A percentile compares a stretch with the other conserved stretches of the same genome.
Conservation (phyloP, 2,113 vertebrate species). For the Benitochromis conjunctus region DNA sequence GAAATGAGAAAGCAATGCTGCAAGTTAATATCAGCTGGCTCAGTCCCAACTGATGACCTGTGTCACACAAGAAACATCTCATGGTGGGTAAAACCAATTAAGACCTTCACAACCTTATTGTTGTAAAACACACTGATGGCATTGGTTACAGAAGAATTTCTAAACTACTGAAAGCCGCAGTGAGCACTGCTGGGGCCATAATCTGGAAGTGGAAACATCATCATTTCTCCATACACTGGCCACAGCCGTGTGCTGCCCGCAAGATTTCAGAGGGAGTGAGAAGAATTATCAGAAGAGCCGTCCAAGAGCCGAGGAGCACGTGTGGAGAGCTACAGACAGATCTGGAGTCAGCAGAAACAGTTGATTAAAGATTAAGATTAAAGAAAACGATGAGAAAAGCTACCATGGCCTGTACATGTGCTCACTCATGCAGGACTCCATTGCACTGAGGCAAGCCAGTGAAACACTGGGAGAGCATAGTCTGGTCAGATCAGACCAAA, state of each 20-base stretch:
- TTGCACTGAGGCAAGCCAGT: no score
- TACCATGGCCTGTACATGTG: no score
- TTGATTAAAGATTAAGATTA: no score
- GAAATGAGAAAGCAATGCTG: background rate
- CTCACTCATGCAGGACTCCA: no score
- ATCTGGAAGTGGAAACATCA: background rate
- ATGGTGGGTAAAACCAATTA: background rate
- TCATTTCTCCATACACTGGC: background rate
- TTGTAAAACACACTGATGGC: background rate
- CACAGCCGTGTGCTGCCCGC: background rate
- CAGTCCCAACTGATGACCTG: background rate
- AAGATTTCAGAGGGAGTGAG: background rate
- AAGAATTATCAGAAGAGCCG: background rate
- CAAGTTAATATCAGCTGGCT: background rate
- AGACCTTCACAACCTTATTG: background rate
- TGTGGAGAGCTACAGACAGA: background rate
- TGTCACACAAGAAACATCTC: rapidly evolving
- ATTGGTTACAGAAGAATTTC: background rate
- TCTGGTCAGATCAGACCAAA: no score
- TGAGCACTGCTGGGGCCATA: background rate
- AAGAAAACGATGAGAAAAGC: no score
- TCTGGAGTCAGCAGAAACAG: rapidly evolving
- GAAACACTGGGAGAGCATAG: no score
- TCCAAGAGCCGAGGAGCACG: background rate
- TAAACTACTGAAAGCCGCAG: background rate